A percentile compares a stretch with the other conserved stretches of the same genome.
Conservation (phyloP, 2,113 vertebrate species). For the Salminus brasiliensis region DNA sequence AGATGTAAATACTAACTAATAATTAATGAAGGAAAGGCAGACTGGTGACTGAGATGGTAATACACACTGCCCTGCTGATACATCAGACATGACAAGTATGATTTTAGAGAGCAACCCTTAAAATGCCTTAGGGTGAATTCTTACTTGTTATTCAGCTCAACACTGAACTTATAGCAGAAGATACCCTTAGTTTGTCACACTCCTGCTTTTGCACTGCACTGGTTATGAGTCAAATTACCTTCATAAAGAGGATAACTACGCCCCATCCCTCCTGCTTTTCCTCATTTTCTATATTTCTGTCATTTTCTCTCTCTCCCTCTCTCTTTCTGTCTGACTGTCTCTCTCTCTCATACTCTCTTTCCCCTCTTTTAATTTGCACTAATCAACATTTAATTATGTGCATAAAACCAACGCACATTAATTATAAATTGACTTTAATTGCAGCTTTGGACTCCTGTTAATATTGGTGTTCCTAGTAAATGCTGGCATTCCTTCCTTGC, state of each 20-base stretch:
- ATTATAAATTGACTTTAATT: conserved; percentile 4
- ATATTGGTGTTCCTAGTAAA: neutral
- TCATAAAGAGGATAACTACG: conserved; percentile 18
- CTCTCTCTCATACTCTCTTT: neutral
- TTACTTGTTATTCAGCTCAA: neutral
- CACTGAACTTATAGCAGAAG: neutral
- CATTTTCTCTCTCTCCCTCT: neutral
- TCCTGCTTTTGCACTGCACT: neutral
- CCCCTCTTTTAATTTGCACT: conserved; percentile 15
- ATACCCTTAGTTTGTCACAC: neutral
- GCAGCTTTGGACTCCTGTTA: neutral
- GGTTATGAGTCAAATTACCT: neutral
- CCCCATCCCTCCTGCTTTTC: neutral
- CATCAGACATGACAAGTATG: too few relatives aligned
- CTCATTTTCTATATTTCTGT: neutral
- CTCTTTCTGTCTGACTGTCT: neutral
- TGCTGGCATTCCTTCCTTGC: neutral
- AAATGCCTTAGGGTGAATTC: neutral
- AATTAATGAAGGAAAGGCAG: too few relatives aligned
- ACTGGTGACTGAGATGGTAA: too few relatives aligned
- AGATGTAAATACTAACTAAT: too few relatives aligned
- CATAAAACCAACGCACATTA: conserved; percentile 30
- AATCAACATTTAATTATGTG: conserved; percentile 28
- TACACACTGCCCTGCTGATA: too few relatives aligned
- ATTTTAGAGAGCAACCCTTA: neutral